Evolutionary conservation across 1,140 invertebrate species (phyloP).

Genomic region (Aphis craccivora): DNA sequence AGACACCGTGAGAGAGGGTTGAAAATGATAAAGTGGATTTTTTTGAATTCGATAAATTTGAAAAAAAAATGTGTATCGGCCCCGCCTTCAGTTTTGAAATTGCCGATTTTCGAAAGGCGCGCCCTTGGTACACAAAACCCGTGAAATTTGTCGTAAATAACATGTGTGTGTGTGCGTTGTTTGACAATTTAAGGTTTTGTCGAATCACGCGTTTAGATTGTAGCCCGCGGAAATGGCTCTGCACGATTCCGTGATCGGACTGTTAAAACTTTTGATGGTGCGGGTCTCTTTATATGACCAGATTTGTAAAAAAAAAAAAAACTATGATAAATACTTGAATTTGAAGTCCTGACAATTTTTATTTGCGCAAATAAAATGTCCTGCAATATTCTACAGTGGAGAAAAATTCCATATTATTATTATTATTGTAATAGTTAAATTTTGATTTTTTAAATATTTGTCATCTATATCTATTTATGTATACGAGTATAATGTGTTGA

Average conservation of each 20-base stretch:
- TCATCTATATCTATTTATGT: neutral
- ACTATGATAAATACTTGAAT: neutral
- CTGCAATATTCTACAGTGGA: neutral
- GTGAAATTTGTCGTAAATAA: neutral
- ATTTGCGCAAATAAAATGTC: neutral
- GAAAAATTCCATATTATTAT: too few relatives aligned
- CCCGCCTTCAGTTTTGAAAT: neutral
- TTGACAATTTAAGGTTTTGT: neutral
- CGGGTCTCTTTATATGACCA: neutral
- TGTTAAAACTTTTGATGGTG: neutral
- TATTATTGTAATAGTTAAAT: neutral
- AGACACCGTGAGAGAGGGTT: slow-evolving; percentile 53
- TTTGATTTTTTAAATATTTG: neutral
- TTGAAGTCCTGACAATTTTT: neutral
- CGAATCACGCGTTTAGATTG: neutral
- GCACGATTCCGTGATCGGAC: neutral
- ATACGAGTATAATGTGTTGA: neutral
- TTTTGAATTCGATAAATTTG: slow-evolving; percentile 20
- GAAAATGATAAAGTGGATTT: slow-evolving; percentile 57
- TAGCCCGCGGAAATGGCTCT: neutral
- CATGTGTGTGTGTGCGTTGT: neutral
- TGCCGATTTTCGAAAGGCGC: neutral
- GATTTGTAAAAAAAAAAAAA: neutral
- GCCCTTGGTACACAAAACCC: neutral
- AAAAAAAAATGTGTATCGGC: neutral